phyloP scores from a whole-genome alignment of 2,888 invertebrate genomes.

The Thumatha senex region DNA sequence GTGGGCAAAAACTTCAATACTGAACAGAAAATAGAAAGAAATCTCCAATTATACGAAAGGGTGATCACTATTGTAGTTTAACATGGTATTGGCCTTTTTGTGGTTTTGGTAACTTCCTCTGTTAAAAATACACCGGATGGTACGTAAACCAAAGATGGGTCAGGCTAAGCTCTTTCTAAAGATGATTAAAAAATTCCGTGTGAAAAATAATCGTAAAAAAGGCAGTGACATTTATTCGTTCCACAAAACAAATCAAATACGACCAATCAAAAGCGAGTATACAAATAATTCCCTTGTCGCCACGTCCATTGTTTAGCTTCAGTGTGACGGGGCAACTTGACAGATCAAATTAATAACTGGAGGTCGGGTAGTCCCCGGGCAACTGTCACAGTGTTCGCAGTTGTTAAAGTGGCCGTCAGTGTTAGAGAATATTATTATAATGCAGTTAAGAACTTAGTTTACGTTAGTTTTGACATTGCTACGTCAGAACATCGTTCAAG shows the following conservation, averaged over 20 bases:
- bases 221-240: slow-evolving; percentile 5
- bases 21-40: no score
- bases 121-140: no score
- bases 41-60: no score
- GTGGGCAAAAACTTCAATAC: no score
- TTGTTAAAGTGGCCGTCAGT: slow-evolving; percentile 24
- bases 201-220: no score
- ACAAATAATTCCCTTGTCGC: slow-evolving; percentile 19
- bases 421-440: slow-evolving; percentile 20
- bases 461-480: slow-evolving; percentile 3
- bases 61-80: no score
- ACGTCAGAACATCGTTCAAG: no score
- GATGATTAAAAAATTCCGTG: no score
- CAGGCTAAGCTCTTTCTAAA: no score
- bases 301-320: slow-evolving; percentile 24
- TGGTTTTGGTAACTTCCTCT: no score
- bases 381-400: slow-evolving; percentile 30
- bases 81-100: no score
- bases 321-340: slow-evolving; percentile 16
- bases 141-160: no score
- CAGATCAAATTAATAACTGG: slow-evolving; percentile 37
- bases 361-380: slow-evolving; percentile 22
- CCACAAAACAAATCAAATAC: slow-evolving; percentile 10
- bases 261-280: slow-evolving; percentile 13
- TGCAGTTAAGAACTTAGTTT: slow-evolving; percentile 26